Evolutionary conservation across 2,113 vertebrate genomes (phyloP), one percentile per base, ranked within the genome.

Genomic region (Picathartes gymnocephalus): DNA sequence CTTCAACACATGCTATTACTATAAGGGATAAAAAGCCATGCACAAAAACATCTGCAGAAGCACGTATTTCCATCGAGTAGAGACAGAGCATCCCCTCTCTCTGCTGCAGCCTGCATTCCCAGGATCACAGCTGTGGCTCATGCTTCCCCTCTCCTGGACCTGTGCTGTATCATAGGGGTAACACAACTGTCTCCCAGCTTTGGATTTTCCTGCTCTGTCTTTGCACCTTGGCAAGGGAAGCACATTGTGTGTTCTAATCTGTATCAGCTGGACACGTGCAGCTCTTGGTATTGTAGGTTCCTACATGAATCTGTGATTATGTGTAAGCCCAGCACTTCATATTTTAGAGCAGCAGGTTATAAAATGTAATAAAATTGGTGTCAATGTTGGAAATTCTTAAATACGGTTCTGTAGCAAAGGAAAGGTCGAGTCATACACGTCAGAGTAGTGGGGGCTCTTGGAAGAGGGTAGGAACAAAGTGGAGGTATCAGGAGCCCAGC

Each of bases 321-420:
- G 42, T 68, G 1, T 9, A 57, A 69, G 16, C 21, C 86, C 73
- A 65, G 35, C 84, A 81, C 66, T 69, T 89, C 45, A 15, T 89
- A 76, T 92, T 84, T 93, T 51, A 74, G 54, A 79, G 66, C 10
- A 5, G 27, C 1, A 0, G 42, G 58, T 50, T 80, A 77, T 69
- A 76, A 88, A 90, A 57, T 6, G 16, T 54, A 87, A 79, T 95
- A 73, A 91, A 92, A 82, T 42, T 50, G 78, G 70, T 87, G 89
- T 61, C 53, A 61, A 1, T 6, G 7, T 24, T 89, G 93, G 94
- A 87, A 93, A 72, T 62, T 39, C 45, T 61, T 88, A 60, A 81
- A 45, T 53, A 42, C 0, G 0, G 42, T 30, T 72, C 71, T 81
- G 47, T 27, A 45, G 61, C 33, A 45, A 4, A 87, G 48, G 23